These are phyloP conservation scores for Zoroaster sp. DNA, from an alignment of 53 echinoderm and acorn worm genomes.

Conservation along the genomic window DNA sequence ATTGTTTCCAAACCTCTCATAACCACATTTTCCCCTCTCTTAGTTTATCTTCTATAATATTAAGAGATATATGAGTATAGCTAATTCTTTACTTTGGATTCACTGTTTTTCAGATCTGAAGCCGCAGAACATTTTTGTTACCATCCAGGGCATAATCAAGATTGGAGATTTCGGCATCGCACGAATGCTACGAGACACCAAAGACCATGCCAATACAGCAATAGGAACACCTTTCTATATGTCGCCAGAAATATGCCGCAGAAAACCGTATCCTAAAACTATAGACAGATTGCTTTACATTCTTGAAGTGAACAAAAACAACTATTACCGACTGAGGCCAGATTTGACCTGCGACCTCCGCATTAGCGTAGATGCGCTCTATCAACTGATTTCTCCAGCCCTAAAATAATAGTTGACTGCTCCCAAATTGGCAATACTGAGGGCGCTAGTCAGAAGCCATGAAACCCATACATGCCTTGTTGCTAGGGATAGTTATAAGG, in stretches of 20 bases:
- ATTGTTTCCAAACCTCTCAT: neutral
- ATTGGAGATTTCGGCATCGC: constrained; percentile 98
- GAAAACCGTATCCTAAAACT: constrained; percentile 93
- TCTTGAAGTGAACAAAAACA: too few relatives aligned
- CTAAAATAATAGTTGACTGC: too few relatives aligned
- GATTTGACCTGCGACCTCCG: too few relatives aligned
- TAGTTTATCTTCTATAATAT: too few relatives aligned
- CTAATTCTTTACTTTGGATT: neutral
- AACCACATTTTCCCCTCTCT: neutral
- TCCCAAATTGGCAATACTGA: too few relatives aligned
- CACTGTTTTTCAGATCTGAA: constrained; percentile 70
- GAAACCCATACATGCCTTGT: too few relatives aligned
- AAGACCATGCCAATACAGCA: constrained; percentile 82
- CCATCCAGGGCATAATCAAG: constrained; percentile 69
- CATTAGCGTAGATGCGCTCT: too few relatives aligned
- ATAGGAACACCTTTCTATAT: constrained; percentile 97
- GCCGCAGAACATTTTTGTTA: constrained; percentile 90
- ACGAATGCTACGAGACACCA: constrained; percentile 56
- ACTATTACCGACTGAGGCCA: too few relatives aligned
- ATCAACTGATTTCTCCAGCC: too few relatives aligned
- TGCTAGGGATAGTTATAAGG: too few relatives aligned
- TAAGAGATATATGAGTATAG: neutral
- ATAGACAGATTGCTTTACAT: too few relatives aligned
- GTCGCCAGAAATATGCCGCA: constrained; percentile 87
- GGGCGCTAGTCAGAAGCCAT: too few relatives aligned